Evolutionary conservation across 2,888 invertebrate genomes (phyloP), one percentile per base, ranked within the genome.

Genomic region (Acrobasis repandana): DNA sequence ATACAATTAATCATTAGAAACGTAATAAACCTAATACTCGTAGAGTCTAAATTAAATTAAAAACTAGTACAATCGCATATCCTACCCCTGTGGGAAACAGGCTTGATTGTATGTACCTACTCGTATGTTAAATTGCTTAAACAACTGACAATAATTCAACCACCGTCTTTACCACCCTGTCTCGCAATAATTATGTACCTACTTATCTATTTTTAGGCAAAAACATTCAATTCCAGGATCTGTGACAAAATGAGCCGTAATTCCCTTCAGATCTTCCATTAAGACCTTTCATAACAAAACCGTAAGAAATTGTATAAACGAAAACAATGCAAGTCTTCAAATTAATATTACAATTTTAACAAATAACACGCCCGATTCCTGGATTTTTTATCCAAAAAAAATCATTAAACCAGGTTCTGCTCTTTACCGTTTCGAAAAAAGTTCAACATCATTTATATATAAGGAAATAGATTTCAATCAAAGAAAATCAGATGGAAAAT

Each of bases 311-410:
- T n/a, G n/a, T n/a, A n/a, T n/a, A n/a, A n/a, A n/a, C n/a, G n/a
- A n/a, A n/a, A 16, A 11, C 9, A 18, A 49, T 18, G 14, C 11
- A 46, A 15, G 15, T 56, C 15, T 5, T 2, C 6, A 56, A 15
- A 47, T 47, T 48, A 58, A 33, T 18, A 48, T 48, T 36, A 58
- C 48, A 16, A 48, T 47, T 33, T 18, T 48, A 36, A 58, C 34
- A 16, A 18, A 34, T 9, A 11, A 14, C 51, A 67, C 86, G 62
- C 88, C 86, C 82, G 75, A 85, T 85, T 90, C 76, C 67, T 88
- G 78, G 87, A 85, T 76, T 88, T 91, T 90, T 90, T 88, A 74
- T 72, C 9, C 6, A 33, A 68, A 82, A 88, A 90, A 91, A 88
- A 83, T 74, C 88, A 85, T 80, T 78, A 72, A 90, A 88, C 77